Base-by-base conservation (phyloP, 2,888 invertebrate genomes). In the Philaethria dido region DNA sequence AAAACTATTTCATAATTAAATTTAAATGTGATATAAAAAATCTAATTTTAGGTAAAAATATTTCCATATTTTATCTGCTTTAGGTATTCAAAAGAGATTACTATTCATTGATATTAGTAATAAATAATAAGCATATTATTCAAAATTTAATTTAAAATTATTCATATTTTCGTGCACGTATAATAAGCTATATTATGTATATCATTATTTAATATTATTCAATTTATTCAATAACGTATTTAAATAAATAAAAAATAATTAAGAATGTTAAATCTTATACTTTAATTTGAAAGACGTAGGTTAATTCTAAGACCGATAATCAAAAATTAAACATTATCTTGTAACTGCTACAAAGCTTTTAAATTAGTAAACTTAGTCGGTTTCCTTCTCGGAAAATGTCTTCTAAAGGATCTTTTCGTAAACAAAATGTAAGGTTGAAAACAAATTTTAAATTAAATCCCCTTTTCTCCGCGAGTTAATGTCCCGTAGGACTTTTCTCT, bases 391-490 rank as follows among this genome's bases (percentile, higher is more conserved):
- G 60, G 68, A 68, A 68, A 69, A 69, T 68, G 67, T 62, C 60
- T 67, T 64, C 20, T 55, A 60, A 64, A 69, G 62, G 47, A 66
- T 63, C 80, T 77, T 79, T 80, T 73, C 78, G 68, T 78, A 80
- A 84, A 85, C 83, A 85, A 84, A 87, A 71, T 82, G 80, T 79
- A 80, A 82, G 77, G 78, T 74, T 73, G 77, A 76, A 81, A 85
- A 84, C 84, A 83, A 87, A 85, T 85, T 88, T 84, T 77, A 86
- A 87, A 86, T 87, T 79, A 84, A 88, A 87, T 85, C 85, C 83
- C 81, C 82, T 84, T 84, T 83, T 84, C 85, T 83, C 80, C 71
- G 76, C 78, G 79, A 85, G 83, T 84, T 88, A 89, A 88, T 88
- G 89, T 86, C 84, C 87, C 85, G 78, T 74, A 83, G 82, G 86